Evolutionary conservation across 2,888 invertebrate species (phyloP).

Genomic region (Oxycera nigricornis): DNA sequence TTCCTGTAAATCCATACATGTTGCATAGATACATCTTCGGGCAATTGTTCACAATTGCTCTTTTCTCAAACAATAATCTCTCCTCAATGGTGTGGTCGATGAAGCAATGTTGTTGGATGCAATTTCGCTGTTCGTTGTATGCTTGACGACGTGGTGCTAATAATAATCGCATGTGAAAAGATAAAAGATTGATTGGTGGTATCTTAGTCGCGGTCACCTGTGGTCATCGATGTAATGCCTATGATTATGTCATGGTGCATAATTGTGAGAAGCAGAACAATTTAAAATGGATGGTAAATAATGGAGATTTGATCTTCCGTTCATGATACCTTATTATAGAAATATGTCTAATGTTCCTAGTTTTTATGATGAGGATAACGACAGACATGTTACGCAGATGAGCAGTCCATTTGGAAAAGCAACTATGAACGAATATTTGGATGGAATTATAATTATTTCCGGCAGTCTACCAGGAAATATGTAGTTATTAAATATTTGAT

Average conservation of each 20-base stretch:
- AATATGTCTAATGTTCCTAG: too few relatives aligned
- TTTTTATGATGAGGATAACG: too few relatives aligned
- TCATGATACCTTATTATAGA: too few relatives aligned
- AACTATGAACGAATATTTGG: too few relatives aligned
- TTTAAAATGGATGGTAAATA: not conserved
- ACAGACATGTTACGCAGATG: too few relatives aligned
- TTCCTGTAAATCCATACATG: too few relatives aligned
- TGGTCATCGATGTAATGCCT: not conserved
- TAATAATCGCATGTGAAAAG: not conserved
- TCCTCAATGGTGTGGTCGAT: not conserved
- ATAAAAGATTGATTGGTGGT: not conserved
- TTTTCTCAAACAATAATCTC: not conserved
- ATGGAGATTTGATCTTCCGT: too few relatives aligned
- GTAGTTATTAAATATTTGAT: too few relatives aligned
- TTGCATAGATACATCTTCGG: too few relatives aligned
- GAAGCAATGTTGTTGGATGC: not conserved
- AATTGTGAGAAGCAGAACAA: not conserved
- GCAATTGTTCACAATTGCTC: not conserved
- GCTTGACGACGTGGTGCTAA: not conserved
- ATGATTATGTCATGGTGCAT: not conserved
- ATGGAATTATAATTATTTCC: too few relatives aligned
- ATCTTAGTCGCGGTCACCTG: not conserved
- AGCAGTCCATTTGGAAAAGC: too few relatives aligned
- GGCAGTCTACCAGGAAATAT: too few relatives aligned
- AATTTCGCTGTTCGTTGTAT: not conserved